Evolutionary conservation across 37 sponge, comb jelly and placozoan genomes (phyloP).

Genomic region (Oscarella lobularis): DNA sequence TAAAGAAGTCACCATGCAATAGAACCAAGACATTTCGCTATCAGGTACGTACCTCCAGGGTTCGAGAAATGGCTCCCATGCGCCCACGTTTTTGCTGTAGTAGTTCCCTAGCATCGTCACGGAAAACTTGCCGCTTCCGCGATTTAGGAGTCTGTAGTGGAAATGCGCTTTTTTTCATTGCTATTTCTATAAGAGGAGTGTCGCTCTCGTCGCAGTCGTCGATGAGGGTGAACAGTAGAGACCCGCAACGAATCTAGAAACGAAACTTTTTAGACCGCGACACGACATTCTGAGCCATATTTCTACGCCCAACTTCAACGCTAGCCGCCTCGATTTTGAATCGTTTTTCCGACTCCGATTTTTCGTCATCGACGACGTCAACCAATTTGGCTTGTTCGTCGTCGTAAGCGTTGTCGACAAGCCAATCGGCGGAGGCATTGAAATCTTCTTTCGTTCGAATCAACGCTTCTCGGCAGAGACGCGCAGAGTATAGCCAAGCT

Average conservation of each 20-base stretch:
- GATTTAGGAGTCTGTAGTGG: conserved; percentile 26
- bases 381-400: not conserved
- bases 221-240: conserved; percentile 64
- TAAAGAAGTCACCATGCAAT: not conserved
- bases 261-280: no score
- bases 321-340: no score
- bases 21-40: not conserved
- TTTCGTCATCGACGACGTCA: no score
- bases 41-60: conserved; percentile 65
- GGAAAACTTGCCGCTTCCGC: conserved; percentile 16
- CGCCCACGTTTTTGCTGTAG: conserved; percentile 79
- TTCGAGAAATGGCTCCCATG: conserved; percentile 95
- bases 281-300: no score
- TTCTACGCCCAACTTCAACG: no score
- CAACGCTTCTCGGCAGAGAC: not conserved
- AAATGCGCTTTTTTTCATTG: conserved; percentile 31
- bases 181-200: conserved; percentile 62
- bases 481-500: not conserved
- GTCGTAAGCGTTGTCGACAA: not conserved
- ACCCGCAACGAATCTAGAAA: conserved; percentile 28
- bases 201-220: conserved; percentile 87
- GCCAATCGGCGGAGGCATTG: conserved; percentile 1
- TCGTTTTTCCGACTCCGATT: no score
- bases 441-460: not conserved
- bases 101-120: conserved; percentile 54